Percentiles rank a stretch among this genome's conserved stretches.
These are phyloP conservation scores for Calephelis perditalis DNA, from an alignment of 2,888 invertebrate species.

Conservation along the genomic window DNA sequence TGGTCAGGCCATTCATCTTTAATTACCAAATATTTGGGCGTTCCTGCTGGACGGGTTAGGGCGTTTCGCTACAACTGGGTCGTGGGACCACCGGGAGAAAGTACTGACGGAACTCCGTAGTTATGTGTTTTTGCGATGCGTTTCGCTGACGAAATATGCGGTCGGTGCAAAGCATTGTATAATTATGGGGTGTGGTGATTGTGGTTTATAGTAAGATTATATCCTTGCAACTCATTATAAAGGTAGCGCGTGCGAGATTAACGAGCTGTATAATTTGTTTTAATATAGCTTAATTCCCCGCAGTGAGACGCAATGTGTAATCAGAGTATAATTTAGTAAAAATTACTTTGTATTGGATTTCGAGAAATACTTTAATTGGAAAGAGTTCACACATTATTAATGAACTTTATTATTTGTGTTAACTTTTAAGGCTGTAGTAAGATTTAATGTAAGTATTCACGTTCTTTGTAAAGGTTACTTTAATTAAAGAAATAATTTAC, in stretches of 20 bases:
- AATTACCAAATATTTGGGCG: slow-evolving; percentile 69
- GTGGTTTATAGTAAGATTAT: slow-evolving; percentile 18
- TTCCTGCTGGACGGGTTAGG: slow-evolving; percentile 57
- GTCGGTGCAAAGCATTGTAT: slow-evolving; percentile 40
- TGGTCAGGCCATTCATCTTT: slow-evolving; percentile 52
- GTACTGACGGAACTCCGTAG: slow-evolving; percentile 61
- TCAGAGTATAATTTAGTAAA: not conserved
- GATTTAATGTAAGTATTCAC: not conserved
- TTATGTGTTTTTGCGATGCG: slow-evolving; percentile 29
- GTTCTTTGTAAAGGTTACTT: not conserved
- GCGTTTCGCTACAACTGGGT: slow-evolving; percentile 52
- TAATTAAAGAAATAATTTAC: not conserved
- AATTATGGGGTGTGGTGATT: slow-evolving; percentile 52
- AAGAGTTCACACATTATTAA: not conserved
- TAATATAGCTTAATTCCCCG: not conserved
- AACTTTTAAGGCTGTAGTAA: not conserved
- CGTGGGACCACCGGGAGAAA: slow-evolving; percentile 72
- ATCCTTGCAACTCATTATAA: slow-evolving; percentile 3
- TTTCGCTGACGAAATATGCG: slow-evolving; percentile 53
- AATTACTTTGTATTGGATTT: not conserved
- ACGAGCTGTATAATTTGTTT: slow-evolving; percentile 6
- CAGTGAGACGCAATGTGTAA: not conserved
- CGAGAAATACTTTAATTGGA: not conserved
- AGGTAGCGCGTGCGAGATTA: slow-evolving; percentile 5
- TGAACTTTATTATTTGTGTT: not conserved